Percentiles rank a stretch among this genome's conserved stretches.
Conservation (phyloP, 2,888 invertebrate species). For the Drosophila fulvimacula region DNA sequence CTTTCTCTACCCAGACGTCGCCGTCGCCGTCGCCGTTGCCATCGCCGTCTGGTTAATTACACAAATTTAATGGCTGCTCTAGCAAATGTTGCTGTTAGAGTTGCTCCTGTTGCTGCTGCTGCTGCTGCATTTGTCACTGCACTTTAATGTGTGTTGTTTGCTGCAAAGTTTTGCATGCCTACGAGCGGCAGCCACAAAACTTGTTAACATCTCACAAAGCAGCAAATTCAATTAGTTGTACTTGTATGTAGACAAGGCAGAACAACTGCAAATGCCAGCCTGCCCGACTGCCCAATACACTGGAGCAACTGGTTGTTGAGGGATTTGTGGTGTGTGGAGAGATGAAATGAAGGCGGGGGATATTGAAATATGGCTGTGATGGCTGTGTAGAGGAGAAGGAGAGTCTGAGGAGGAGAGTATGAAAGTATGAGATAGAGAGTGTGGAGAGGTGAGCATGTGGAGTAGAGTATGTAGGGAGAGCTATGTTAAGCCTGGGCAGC, state of each 20-base stretch:
- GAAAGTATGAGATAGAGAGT: too few relatives aligned
- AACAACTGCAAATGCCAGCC: neutral
- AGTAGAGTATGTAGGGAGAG: neutral
- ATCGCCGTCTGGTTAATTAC: slow-evolving; percentile 66
- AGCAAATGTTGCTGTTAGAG: slow-evolving; percentile 14
- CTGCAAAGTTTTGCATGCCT: slow-evolving; percentile 54
- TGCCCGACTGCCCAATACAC: slow-evolving; percentile 3
- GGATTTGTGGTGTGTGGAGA: neutral
- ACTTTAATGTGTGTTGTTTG: slow-evolving; percentile 62
- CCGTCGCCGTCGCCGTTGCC: neutral
- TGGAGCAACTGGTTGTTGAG: neutral
- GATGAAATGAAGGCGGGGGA: neutral
- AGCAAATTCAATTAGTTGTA: slow-evolving; percentile 77
- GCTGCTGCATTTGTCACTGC: slow-evolving; percentile 58
- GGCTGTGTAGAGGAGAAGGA: too few relatives aligned
- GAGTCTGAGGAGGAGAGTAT: neutral
- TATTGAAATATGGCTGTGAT: neutral
- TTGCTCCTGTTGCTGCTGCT: neutral
- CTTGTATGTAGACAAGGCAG: neutral
- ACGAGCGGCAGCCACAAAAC: slow-evolving; percentile 60
- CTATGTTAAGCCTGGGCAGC: neutral
- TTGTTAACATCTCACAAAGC: slow-evolving; percentile 81
- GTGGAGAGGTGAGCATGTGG: too few relatives aligned
- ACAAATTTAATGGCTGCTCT: slow-evolving; percentile 61
- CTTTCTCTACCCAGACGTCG: slow-evolving; percentile 3